Evolutionary conservation across 2,888 invertebrate genomes (phyloP).

Genomic region (Phaedon cochleariae): DNA sequence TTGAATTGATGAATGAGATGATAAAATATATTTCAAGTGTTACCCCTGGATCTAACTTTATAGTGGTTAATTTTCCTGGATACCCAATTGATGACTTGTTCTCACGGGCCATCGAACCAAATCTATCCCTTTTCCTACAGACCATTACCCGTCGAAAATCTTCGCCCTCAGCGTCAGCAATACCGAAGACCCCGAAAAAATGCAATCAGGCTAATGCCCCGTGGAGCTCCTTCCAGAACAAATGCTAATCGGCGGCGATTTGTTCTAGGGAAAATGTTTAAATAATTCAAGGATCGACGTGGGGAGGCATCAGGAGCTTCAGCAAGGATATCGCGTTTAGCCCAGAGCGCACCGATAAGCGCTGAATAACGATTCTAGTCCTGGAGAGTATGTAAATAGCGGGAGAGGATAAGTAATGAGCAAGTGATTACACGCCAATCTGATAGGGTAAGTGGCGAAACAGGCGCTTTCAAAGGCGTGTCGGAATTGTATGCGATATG

Average conservation of each 20-base stretch:
- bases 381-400: slow-evolving; percentile 49
- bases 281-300: slow-evolving; percentile 47
- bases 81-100: slow-evolving; percentile 1
- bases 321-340: slow-evolving; percentile 44
- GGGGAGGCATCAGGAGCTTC: slow-evolving; percentile 43
- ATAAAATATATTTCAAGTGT: too few relatives aligned
- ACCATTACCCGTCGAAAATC: background rate
- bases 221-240: slow-evolving; percentile 28
- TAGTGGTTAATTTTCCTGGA: slow-evolving; percentile 11
- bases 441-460: slow-evolving; percentile 49
- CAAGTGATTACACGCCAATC: slow-evolving; percentile 61
- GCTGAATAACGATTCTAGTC: slow-evolving; percentile 47
- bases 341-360: slow-evolving; percentile 45
- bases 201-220: slow-evolving; percentile 35
- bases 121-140: background rate
- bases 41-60: too few relatives aligned
- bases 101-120: background rate
- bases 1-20: too few relatives aligned
- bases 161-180: background rate
- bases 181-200: slow-evolving; percentile 19
- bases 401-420: slow-evolving; percentile 56
- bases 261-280: slow-evolving; percentile 46
- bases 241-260: slow-evolving; percentile 44
- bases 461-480: background rate
- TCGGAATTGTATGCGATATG: too few relatives aligned